Conservation (phyloP, 1,140 invertebrate genomes). For the Copidosoma floridanum region DNA sequence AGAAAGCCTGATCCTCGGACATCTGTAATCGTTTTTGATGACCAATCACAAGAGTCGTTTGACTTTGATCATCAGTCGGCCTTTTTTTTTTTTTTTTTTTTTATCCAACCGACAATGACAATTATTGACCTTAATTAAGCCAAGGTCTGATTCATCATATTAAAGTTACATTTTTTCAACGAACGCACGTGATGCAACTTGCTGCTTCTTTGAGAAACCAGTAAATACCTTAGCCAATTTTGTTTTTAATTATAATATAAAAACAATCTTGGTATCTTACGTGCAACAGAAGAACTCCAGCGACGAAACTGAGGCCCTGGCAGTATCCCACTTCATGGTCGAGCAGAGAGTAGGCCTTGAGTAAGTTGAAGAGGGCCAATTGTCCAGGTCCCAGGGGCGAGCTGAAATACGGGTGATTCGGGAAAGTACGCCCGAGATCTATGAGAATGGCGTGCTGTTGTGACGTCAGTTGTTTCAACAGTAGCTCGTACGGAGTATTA, state of each 20-base stretch:
- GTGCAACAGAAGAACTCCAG: constrained; percentile 88
- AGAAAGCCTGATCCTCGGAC: constrained; percentile 86
- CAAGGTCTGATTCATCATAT: no score
- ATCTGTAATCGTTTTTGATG: constrained; percentile 65
- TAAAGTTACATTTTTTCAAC: no score
- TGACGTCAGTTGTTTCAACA: constrained; percentile 85
- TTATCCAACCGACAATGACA: no score
- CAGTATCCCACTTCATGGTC: constrained; percentile 95
- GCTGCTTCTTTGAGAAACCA: no score
- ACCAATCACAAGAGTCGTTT: no score
- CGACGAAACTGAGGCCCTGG: constrained; percentile 93
- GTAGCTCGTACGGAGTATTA: constrained; percentile 74
- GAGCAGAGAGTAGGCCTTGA: constrained; percentile 93
- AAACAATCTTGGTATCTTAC: no score
- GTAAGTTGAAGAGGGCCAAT: constrained; percentile 87
- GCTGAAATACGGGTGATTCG: constrained; percentile 88
- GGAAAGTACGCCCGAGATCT: constrained; percentile 91
- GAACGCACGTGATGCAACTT: no score
- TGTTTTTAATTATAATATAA: no score
- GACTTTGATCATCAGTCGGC: no score
- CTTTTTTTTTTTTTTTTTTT: no score
- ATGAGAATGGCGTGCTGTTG: constrained; percentile 94
- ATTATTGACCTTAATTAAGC: not conserved
- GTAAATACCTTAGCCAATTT: no score
- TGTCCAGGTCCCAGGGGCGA: constrained; percentile 86